A percentile compares a stretch with the other conserved stretches of the same genome.
Conservation (phyloP, 2,797 vertebrate genomes). For the Sebastes hubbsi region DNA sequence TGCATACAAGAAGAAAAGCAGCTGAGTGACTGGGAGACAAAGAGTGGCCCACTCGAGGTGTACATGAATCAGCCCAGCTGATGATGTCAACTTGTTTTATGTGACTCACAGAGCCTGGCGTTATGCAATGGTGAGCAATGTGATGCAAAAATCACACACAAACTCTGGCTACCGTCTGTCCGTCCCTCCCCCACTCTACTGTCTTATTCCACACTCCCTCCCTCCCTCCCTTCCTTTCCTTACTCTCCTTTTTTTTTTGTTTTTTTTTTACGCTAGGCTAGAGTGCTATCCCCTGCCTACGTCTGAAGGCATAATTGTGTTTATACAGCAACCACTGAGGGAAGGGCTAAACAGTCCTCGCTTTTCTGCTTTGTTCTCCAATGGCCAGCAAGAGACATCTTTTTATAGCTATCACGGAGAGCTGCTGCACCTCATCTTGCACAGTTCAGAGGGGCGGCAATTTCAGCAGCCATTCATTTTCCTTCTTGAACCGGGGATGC, state of each 20-base stretch:
- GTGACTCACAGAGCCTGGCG: slow-evolving; percentile 60
- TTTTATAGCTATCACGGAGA: slow-evolving; percentile 6
- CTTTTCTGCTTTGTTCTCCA: slow-evolving; percentile 29
- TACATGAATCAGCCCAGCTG: slow-evolving; percentile 56
- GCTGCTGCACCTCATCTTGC: background rate
- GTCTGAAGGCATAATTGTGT: slow-evolving; percentile 48
- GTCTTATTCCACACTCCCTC: slow-evolving; percentile 7
- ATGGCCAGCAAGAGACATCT: slow-evolving; percentile 5
- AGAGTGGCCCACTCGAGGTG: slow-evolving; percentile 27
- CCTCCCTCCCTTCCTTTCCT: background rate
- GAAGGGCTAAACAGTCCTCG: slow-evolving; percentile 18
- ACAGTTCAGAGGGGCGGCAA: background rate
- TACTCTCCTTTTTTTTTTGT: background rate
- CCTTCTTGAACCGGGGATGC: background rate
- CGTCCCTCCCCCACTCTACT: slow-evolving; percentile 32
- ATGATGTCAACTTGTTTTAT: slow-evolving; percentile 59
- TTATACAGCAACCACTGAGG: slow-evolving; percentile 35
- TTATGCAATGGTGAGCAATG: slow-evolving; percentile 80
- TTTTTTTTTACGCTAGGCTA: background rate
- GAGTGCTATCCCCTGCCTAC: slow-evolving; percentile 27
- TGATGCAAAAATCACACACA: slow-evolving; percentile 67
- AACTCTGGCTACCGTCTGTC: slow-evolving; percentile 49
- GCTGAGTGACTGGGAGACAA: slow-evolving; percentile 14
- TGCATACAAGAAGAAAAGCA: background rate
- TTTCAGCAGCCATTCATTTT: slow-evolving; percentile 1